These are phyloP conservation scores for Alligator mississippiensis DNA, from an alignment of 2,113 vertebrate genomes.

Conservation along the genomic window DNA sequence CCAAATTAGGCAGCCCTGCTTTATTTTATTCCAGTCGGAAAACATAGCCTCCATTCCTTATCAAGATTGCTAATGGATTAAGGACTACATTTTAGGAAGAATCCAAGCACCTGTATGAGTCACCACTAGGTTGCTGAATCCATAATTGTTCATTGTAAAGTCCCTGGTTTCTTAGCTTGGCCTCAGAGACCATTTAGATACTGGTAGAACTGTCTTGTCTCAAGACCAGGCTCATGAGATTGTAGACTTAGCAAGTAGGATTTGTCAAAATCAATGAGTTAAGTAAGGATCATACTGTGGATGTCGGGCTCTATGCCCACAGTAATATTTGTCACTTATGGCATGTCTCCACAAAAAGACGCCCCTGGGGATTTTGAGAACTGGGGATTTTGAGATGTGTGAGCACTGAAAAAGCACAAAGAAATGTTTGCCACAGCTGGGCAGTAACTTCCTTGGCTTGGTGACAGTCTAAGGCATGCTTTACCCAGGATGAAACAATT, in stretches of 20 bases:
- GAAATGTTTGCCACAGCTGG: neutral
- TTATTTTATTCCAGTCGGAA: neutral
- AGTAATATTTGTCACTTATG: accelerated
- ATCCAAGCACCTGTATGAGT: neutral
- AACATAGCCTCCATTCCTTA: neutral
- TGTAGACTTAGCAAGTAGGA: neutral
- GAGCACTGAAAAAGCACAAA: neutral
- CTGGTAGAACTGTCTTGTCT: neutral
- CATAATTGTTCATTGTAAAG: neutral
- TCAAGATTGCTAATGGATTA: neutral
- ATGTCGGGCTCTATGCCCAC: neutral
- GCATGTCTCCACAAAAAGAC: neutral
- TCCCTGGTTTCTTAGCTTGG: neutral
- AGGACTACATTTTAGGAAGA: neutral
- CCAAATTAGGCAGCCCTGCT: neutral
- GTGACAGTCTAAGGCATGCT: neutral
- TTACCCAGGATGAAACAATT: neutral
- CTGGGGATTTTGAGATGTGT: neutral
- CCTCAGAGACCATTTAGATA: neutral
- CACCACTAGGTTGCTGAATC: neutral
- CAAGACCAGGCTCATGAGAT: neutral
- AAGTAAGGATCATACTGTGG: accelerated
- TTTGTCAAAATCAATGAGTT: neutral
- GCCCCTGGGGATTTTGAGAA: neutral
- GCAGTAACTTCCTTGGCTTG: neutral